phyloP scores from a whole-genome alignment of 2,888 invertebrate genomes.

The Epinotia demarniana region DNA sequence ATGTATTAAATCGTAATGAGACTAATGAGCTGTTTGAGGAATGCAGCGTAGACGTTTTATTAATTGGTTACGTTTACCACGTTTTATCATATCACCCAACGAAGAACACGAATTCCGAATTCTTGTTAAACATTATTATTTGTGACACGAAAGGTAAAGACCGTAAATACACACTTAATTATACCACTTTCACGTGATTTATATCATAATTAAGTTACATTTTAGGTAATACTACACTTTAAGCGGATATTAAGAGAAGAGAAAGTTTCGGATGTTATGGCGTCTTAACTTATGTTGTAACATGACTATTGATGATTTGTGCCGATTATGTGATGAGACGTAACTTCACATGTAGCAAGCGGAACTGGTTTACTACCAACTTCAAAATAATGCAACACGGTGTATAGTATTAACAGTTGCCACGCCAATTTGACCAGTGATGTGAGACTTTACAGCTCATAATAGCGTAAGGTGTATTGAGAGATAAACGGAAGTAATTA shows the following conservation, averaged over 20 bases:
- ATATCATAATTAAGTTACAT: constrained; percentile 40
- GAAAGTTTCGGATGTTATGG: constrained; percentile 47
- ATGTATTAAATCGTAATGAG: constrained; percentile 1
- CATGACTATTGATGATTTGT: constrained; percentile 58
- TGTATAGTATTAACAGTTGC: constrained; percentile 27
- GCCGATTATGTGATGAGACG: constrained; percentile 70
- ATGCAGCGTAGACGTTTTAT: neutral
- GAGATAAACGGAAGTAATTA: constrained; percentile 44
- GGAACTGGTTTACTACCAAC: constrained; percentile 59
- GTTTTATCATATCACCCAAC: neutral
- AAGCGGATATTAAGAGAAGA: constrained; percentile 46
- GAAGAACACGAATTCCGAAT: constrained; percentile 9
- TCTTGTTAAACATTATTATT: constrained; percentile 18
- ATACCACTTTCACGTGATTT: constrained; percentile 52
- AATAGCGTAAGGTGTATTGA: constrained; percentile 30
- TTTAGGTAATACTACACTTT: constrained; percentile 11
- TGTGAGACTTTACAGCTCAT: constrained; percentile 21
- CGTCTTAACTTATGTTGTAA: constrained; percentile 54
- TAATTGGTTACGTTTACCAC: neutral
- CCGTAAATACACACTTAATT: constrained; percentile 15
- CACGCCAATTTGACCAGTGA: constrained; percentile 30
- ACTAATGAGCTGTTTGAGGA: constrained; percentile 3
- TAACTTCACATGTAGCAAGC: constrained; percentile 56
- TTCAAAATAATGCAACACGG: constrained; percentile 44
- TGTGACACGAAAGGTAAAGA: constrained; percentile 19